Evolutionary conservation across 2,888 invertebrate genomes (phyloP), one percentile per base, ranked within the genome.

Genomic region (Gymnoscelis rufifasciata): DNA sequence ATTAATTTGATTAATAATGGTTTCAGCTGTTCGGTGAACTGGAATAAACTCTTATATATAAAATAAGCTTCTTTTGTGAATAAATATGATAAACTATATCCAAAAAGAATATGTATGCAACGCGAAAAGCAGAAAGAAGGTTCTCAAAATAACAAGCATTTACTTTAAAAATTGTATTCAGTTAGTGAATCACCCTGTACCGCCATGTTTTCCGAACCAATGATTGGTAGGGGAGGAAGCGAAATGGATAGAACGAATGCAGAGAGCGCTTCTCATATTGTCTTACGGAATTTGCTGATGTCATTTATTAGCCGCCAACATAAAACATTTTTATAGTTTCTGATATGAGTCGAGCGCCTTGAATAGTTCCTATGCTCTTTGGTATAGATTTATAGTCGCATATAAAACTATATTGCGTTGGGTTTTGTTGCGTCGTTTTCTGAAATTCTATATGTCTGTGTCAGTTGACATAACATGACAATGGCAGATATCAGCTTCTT

Each of bases 281-380:
- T 87, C 88, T 88, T 87, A 83, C 82, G 65, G 77, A 86, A 87
- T 86, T 86, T 79, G 88, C 86, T 83, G 84, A 87, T 82, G 87
- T 84, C 88, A 87, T 88, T 88, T 88, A 88, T 88, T 88, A 87
- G 87, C 81, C 80, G 78, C 76, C 82, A 86, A 83, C 86, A 88
- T 88, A 88, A 87, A 87, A 84, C 86, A 88, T 87, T 86, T 88
- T 88, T 88, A 88, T 87, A 72, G 78, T 68, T 68, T 72, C 72
- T 73, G 86, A 88, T 88, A 86, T 83, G 77, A 80, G 78, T 56
- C 64, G 53, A 60, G 63, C 64, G 71, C 68, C 64, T 68, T 65
- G 66, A 63, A 72, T 79, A 78, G 78, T 76, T 74, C 72, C 64
- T 66, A 71, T 59, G 70, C 74, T 73, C 71, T 72, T 71, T 71